Base-by-base conservation (phyloP, 2,888 invertebrate genomes). In the Macropis europaea region DNA sequence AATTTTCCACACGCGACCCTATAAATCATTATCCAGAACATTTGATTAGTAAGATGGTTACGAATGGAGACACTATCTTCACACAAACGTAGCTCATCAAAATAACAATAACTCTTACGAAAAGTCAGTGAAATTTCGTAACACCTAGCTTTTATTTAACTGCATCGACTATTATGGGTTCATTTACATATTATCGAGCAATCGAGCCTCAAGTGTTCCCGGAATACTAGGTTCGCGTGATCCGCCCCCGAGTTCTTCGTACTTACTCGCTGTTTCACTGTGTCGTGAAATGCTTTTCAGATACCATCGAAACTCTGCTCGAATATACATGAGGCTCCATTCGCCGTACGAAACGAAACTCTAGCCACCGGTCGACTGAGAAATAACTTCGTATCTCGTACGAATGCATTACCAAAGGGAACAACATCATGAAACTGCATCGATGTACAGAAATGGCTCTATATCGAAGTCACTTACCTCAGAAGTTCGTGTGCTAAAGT, bases 101-200 rank as follows among this genome's bases (percentile, higher is more conserved):
- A n/a, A n/a, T n/a, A n/a, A n/a, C n/a, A n/a, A n/a, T n/a, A 36
- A 38, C 15, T 36, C 15, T 3, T 24, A 15, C n/a, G 9, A 50
- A 22, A 17, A 50, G 50, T 7, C 50, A n/a, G 17, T n/a, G n/a
- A 22, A 13, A n/a, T 17, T 13, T 3, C 15, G 26, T 9, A 5
- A 5, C 17, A 42, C 17, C 17, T 42, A 17, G 9, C 24, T 38
- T 9, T 64, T 45, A 28, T 60, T 54, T n/a, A n/a, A n/a, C n/a
- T n/a, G n/a, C n/a, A 26, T 28, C 7, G 6, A 40, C 45, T 43
- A 61, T 67, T 30, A 19, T 28, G 17, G 5, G 9, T 1, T n/a
- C 11, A 70, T 64, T 66, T 66, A 5, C 54, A 48, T 50, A 43
- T 74, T 64, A 74, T 69, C 74, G 42, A 47, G 28, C 30, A 19